Percentiles rank a stretch among this genome's conserved stretches.
These are phyloP conservation scores for Mythimna impura DNA, from an alignment of 2,888 invertebrate species.

Conservation along the genomic window DNA sequence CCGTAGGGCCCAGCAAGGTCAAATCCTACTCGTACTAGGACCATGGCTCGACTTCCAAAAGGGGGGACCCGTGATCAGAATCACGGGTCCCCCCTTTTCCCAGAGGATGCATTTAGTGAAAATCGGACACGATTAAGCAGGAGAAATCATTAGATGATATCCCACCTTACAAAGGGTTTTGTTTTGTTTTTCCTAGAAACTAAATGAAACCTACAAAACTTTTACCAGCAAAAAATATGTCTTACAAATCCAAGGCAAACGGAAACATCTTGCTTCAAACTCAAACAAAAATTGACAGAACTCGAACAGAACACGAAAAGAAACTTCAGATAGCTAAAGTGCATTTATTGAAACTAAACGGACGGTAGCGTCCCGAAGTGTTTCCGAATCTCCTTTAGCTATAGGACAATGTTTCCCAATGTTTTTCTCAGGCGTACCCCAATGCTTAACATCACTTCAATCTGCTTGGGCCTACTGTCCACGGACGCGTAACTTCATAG, in stretches of 20 bases:
- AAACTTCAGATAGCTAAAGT: constrained; percentile 44
- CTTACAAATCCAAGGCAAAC: constrained; percentile 12
- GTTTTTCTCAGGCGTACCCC: neutral
- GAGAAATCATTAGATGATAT: too few relatives aligned
- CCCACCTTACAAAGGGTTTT: too few relatives aligned
- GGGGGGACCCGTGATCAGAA: too few relatives aligned
- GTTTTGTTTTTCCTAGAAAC: neutral
- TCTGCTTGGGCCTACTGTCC: too few relatives aligned
- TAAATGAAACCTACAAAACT: neutral
- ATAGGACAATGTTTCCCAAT: neutral
- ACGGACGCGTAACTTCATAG: too few relatives aligned
- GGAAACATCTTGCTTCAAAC: constrained; percentile 21
- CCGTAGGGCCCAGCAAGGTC: too few relatives aligned
- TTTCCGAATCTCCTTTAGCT: constrained; percentile 28
- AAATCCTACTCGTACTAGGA: too few relatives aligned
- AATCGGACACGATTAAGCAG: too few relatives aligned
- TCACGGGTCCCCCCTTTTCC: too few relatives aligned
- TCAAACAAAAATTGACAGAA: constrained; percentile 12
- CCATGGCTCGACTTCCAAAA: too few relatives aligned
- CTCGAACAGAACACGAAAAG: constrained; percentile 18
- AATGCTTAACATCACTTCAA: neutral
- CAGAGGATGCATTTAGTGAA: too few relatives aligned
- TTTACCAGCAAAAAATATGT: constrained; percentile 8
- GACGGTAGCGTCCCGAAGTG: constrained; percentile 32
- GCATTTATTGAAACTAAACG: constrained; percentile 55